These are phyloP conservation scores for Loxodonta africana DNA, from an alignment of 2,113 vertebrate species.

Conservation along the genomic window DNA sequence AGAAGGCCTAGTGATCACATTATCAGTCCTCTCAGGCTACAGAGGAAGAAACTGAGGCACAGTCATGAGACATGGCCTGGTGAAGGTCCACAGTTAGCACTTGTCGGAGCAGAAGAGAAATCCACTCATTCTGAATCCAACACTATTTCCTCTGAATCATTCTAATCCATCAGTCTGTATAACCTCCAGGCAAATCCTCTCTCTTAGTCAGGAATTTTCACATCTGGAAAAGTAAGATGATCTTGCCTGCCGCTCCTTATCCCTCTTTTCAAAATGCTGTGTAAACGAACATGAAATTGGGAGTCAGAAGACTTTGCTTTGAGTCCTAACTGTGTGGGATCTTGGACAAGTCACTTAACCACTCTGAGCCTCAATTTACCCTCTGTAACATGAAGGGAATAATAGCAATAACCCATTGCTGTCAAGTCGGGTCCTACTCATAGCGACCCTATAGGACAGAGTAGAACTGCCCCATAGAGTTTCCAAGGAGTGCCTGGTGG, in stretches of 20 bases:
- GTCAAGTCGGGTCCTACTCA: no score
- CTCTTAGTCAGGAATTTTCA: not conserved
- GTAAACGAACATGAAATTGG: not conserved
- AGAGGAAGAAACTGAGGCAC: not conserved
- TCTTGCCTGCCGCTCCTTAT: not conserved
- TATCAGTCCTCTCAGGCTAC: not conserved
- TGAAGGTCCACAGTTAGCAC: not conserved
- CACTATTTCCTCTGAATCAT: rapidly evolving
- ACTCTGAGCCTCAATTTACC: not conserved
- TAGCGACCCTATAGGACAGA: no score
- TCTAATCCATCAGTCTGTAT: not conserved
- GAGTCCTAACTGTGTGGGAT: not conserved
- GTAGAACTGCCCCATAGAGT: no score
- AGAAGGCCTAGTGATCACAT: not conserved
- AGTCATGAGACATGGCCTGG: not conserved
- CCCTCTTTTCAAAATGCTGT: not conserved
- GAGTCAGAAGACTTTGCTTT: not conserved
- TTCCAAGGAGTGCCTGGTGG: no score
- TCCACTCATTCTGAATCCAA: no score
- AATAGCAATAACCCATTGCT: not conserved
- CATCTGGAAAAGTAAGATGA: not conserved
- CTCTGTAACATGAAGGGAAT: not conserved
- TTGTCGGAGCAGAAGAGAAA: not conserved
- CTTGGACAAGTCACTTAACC: not conserved
- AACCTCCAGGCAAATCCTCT: not conserved